Conservation (phyloP, 2,113 vertebrate species). For the Bos taurus region ARS-UCD2.0 NC_037333.1:56834501-56835000, state of each 20-base stretch:
- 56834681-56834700: neutral
- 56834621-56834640: constrained; percentile 1
- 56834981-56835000: neutral
- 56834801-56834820: neutral
- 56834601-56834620: neutral
- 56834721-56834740: neutral
- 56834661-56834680: neutral
- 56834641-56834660: neutral
- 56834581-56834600: neutral
- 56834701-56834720: neutral
- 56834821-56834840: neutral
- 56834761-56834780: neutral
- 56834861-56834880: neutral
- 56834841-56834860: neutral
- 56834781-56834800: neutral
- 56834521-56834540: neutral
- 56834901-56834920: neutral
- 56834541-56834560: neutral
- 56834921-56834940: neutral
- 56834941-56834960: neutral
- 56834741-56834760: neutral
- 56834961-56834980: neutral
- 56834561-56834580: neutral
- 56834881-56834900: neutral
- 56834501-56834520: neutral